Evolutionary conservation across 2,113 vertebrate genomes (phyloP).

Genomic region (Ploceus nigricollis): DNA sequence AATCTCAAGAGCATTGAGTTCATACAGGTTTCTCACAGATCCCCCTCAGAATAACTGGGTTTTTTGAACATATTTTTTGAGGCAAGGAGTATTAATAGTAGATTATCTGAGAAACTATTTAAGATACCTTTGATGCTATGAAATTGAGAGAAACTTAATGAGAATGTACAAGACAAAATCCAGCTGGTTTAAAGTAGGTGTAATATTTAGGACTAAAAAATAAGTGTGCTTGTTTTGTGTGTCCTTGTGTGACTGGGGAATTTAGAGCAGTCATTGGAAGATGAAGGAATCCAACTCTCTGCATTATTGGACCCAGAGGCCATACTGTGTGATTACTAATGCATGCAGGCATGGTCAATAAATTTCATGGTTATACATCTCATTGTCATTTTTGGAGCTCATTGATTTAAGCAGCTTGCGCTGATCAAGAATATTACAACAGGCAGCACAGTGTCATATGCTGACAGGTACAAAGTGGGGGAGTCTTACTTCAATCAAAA

Average conservation of each 20-base stretch:
- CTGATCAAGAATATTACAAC: background rate
- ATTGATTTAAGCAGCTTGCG: slow-evolving; percentile 7
- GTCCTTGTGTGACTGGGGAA: slow-evolving; percentile 4
- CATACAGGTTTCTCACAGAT: background rate
- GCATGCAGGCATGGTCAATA: slow-evolving; percentile 27
- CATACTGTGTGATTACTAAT: slow-evolving; percentile 36
- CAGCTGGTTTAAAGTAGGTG: background rate
- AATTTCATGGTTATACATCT: slow-evolving; percentile 36
- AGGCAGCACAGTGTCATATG: background rate
- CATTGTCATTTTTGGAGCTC: slow-evolving; percentile 22
- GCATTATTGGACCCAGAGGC: slow-evolving; percentile 37
- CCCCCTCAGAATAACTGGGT: background rate
- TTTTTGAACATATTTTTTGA: background rate
- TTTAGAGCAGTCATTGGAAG: slow-evolving; percentile 7
- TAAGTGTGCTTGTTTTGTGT: background rate
- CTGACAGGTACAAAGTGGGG: background rate
- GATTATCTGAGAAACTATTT: background rate
- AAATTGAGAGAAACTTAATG: fast-evolving
- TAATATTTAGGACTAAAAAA: background rate
- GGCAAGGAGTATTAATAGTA: background rate
- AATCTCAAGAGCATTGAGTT: background rate
- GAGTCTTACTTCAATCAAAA: background rate
- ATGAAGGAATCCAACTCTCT: slow-evolving; percentile 12
- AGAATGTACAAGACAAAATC: background rate
- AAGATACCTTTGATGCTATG: background rate